Conservation (phyloP, 2,113 vertebrate genomes). For the Rana temporaria region DNA sequence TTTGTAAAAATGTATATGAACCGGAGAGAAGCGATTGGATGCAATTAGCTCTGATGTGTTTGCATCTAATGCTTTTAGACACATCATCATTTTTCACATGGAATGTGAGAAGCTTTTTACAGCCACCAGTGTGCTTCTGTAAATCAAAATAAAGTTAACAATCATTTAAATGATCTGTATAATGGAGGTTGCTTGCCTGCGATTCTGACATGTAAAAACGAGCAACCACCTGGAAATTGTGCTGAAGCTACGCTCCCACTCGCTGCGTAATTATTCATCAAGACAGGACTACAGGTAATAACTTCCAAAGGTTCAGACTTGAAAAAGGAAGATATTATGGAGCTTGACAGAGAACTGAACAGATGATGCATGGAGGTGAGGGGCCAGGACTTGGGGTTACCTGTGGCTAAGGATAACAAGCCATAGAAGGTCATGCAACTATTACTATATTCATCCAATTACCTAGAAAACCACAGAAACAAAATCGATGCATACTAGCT, state of each 20-base stretch:
- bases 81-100: slow-evolving; percentile 36
- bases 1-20: slow-evolving; percentile 26
- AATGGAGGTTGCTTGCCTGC: background rate
- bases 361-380: no score
- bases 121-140: slow-evolving; percentile 24
- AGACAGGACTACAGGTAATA: background rate
- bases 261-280: slow-evolving; percentile 32
- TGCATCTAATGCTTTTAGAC: slow-evolving; percentile 31
- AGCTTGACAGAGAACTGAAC: no score
- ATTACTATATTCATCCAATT: no score
- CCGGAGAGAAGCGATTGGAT: slow-evolving; percentile 21
- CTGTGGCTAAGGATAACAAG: no score
- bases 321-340: background rate
- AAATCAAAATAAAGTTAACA: slow-evolving; percentile 40
- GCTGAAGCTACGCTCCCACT: background rate
- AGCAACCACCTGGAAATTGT: slow-evolving; percentile 6
- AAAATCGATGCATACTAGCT: no score
- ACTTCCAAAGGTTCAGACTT: background rate
- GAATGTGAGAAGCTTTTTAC: slow-evolving; percentile 10
- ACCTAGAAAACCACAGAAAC: no score
- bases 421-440: no score
- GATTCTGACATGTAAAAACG: slow-evolving; percentile 19
- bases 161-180: slow-evolving; percentile 14
- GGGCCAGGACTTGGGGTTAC: no score
- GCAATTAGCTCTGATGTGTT: slow-evolving; percentile 32